Percentiles rank a stretch among this genome's conserved stretches.
phyloP scores from a whole-genome alignment of 1,140 invertebrate genomes.

The Solenopsis fugax region DNA sequence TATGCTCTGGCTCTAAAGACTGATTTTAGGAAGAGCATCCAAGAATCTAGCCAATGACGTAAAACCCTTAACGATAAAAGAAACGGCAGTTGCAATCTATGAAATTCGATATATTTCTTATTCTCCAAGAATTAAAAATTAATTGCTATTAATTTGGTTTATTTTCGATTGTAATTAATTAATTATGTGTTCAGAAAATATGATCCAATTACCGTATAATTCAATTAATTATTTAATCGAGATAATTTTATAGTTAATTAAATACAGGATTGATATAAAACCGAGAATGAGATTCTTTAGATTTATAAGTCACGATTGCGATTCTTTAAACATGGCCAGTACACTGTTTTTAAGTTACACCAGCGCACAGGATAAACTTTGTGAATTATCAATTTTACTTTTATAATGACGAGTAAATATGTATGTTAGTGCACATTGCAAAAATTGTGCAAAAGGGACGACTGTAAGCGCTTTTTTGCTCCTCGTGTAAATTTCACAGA shows the following conservation, averaged over 20 bases:
- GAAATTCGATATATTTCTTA: neutral
- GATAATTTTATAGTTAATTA: neutral
- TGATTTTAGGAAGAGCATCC: constrained; percentile 57
- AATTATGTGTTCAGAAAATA: neutral
- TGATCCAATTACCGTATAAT: neutral
- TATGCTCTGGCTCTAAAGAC: constrained; percentile 66
- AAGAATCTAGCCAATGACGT: constrained; percentile 58
- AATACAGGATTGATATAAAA: neutral
- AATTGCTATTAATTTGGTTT: neutral
- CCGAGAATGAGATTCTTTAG: neutral
- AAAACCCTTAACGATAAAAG: constrained; percentile 13
- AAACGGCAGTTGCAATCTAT: neutral
- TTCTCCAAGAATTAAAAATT: neutral
- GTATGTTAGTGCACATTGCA: neutral
- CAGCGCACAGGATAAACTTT: constrained; percentile 6
- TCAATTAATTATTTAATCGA: constrained; percentile 12
- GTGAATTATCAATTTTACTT: constrained; percentile 18
- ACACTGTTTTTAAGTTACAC: constrained; percentile 50
- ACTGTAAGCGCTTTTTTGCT: constrained; percentile 4
- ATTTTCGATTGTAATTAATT: neutral
- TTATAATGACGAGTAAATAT: neutral
- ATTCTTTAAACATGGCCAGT: constrained; percentile 54
- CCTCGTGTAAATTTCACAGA: neutral
- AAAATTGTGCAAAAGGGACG: neutral
- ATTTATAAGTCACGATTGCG: neutral